Evolutionary conservation across 2,888 invertebrate species (phyloP), one percentile per base, ranked within the genome.

Genomic region (Lithosia quadra): DNA sequence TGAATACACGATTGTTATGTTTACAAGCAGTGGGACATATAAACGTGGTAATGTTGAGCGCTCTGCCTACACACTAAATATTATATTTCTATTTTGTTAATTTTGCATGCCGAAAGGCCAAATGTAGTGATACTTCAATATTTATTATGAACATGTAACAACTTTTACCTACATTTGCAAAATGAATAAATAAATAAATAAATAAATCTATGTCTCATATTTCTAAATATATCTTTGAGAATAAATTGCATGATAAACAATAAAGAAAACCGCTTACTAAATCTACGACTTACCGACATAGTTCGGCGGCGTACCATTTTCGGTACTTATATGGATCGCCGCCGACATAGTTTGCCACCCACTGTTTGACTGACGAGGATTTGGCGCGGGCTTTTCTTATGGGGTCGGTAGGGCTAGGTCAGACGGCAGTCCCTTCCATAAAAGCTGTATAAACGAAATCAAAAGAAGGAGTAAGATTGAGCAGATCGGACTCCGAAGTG

Each of bases 1-100:
- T 49, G n/a, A 49, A 49, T 49, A 49, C 22, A 22, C 15, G 36
- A 60, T 21, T 21, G 15, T 60, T 60, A n/a, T 60, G 36, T 60
- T 39, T 60, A 39, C 22, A 60, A 60, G 39, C 36, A 22, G 59
- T 59, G 21, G 59, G 21, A 34, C 9, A 18, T n/a, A 18, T 2
- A 18, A 43, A 43, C 43, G 43, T 43, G 18, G 43, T 1, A 18
- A 0, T 3, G 7, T n/a, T 43, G 43, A 43, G 7, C 18, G 5
- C 43, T 18, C 39, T 39, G 15, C 39, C 39, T 39, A 18, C 18
- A 18, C 43, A 43, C 43, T 18, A 7, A 43, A 43, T 5, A 18
- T 43, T 5, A 18, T n/a, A n/a, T n/a, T n/a, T n/a, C n/a, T n/a
- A n/a, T n/a, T n/a, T n/a, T n/a, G n/a, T n/a, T n/a, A n/a, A n/a